Evolutionary conservation across 2,888 invertebrate genomes (phyloP), one percentile per base, ranked within the genome.

Genomic region (Eudasyphora cyanicolor): DNA sequence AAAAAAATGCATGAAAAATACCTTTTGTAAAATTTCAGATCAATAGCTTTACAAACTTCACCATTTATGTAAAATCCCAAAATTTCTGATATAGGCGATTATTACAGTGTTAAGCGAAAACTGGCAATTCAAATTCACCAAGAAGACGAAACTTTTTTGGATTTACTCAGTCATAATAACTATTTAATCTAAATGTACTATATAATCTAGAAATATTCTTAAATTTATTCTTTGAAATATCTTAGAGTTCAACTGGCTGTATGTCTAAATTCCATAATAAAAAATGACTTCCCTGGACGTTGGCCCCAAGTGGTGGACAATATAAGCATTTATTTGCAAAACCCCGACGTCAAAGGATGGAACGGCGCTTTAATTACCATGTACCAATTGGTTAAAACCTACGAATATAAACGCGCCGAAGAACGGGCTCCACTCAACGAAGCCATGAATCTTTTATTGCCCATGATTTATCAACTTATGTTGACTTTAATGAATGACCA

Each of bases 261-360:
- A n/a, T 97, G 97, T 91, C 95, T 99, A 19, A 97, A 96, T 92
- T 95, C 95, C 85, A 98, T 99, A 85, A 96, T 99, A 62, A 98
- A 98, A 91, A 95, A 96, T 91, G 99, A 99, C 92, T 99, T 98
- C 91, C 99, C 99, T 4, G 95, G 96, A 67, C 94, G 97, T 87
- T 99, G 99, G 98, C 97, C 98, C 0, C 97, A 97, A 91, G 95
- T 99, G 85, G 97, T 98, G 10, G 98, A 99, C 91, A 98, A 98
- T 93, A 96, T 99, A 85, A 96, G 96, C 89, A 95, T 97, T 89
- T 98, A 97, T 91, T 93, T 99, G 82, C 97, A 98, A 93, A 97
- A 96, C 92, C 96, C 96, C n/a, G 97, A 98, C 89, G 95, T 95
- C 1, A 94, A 94, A 86, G 95, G 95, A 78, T 98, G 97, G 97